These are phyloP conservation scores for Siphlonurus alternatus DNA, from an alignment of 2,888 invertebrate species.

Conservation along the genomic window DNA sequence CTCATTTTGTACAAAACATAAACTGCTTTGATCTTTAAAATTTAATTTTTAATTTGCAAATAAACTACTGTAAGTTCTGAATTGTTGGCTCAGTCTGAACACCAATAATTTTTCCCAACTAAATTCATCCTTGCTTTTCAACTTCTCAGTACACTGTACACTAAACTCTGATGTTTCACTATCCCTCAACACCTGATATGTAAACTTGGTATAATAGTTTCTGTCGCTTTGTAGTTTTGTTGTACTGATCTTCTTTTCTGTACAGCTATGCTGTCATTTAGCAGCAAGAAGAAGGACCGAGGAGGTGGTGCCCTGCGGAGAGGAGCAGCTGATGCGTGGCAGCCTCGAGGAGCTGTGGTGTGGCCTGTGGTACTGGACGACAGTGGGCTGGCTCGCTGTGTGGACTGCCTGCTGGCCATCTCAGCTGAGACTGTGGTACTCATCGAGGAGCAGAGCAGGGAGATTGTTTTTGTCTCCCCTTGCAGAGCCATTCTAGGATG, in stretches of 20 bases:
- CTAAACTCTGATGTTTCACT: too few relatives aligned
- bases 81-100: neutral
- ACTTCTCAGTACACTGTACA: too few relatives aligned
- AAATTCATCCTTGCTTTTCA: too few relatives aligned
- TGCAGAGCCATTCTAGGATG: constrained; percentile 64
- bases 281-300: constrained; percentile 62
- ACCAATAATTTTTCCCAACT: too few relatives aligned
- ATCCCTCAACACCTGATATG: too few relatives aligned
- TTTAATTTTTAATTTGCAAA: constrained; percentile 2
- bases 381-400: constrained; percentile 42
- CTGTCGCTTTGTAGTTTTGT: neutral
- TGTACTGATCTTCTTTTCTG: constrained; percentile 13
- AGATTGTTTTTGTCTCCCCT: constrained; percentile 73
- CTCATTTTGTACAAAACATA: too few relatives aligned
- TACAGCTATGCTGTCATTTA: constrained; percentile 55
- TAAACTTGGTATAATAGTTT: too few relatives aligned
- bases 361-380: constrained; percentile 64
- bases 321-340: constrained; percentile 46
- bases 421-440: constrained; percentile 76
- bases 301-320: constrained; percentile 43
- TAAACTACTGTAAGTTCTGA: neutral
- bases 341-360: constrained; percentile 58
- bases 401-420: constrained; percentile 71
- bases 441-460: constrained; percentile 64
- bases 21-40: neutral